phyloP scores from a whole-genome alignment of 1,140 invertebrate genomes.

The Bradysia coprophila region DNA sequence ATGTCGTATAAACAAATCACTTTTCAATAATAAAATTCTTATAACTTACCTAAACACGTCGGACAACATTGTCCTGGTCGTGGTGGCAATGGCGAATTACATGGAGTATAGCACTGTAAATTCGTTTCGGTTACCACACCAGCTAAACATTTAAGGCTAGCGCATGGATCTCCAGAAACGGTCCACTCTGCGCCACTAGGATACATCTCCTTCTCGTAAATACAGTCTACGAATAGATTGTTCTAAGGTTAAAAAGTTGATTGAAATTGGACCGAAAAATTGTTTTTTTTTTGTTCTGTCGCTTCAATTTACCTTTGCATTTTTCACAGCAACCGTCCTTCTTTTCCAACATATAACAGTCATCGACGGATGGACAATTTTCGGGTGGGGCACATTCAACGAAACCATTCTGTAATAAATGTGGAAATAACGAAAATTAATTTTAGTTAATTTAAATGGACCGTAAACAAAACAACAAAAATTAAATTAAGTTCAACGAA shows the following conservation, averaged over 20 bases:
- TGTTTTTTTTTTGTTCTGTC: not conserved
- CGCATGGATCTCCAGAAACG: constrained; percentile 47
- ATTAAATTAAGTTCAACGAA: not conserved
- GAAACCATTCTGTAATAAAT: constrained; percentile 49
- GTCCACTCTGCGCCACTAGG: constrained; percentile 59
- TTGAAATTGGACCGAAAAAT: not conserved
- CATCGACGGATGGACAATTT: constrained; percentile 44
- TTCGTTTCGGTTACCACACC: constrained; percentile 65
- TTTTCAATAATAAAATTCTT: no score
- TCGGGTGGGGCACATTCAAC: constrained; percentile 40
- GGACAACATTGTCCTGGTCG: constrained; percentile 62
- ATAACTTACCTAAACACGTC: constrained; percentile 49
- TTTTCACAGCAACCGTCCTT: constrained; percentile 38
- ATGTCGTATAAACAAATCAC: no score
- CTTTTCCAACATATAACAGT: constrained; percentile 42
- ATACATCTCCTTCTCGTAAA: constrained; percentile 47
- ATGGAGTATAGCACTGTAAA: constrained; percentile 62
- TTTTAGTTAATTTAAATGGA: constrained; percentile 1
- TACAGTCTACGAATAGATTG: constrained; percentile 37
- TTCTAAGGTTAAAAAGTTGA: not conserved
- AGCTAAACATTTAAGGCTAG: constrained; percentile 52
- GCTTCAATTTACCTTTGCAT: constrained; percentile 39
- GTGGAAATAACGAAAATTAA: constrained; percentile 9
- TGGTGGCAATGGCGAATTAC: constrained; percentile 41
- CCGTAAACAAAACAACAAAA: not conserved